These are phyloP conservation scores for Neelides folsomi DNA, from an alignment of 2,888 invertebrate species.

Conservation along the genomic window DNA sequence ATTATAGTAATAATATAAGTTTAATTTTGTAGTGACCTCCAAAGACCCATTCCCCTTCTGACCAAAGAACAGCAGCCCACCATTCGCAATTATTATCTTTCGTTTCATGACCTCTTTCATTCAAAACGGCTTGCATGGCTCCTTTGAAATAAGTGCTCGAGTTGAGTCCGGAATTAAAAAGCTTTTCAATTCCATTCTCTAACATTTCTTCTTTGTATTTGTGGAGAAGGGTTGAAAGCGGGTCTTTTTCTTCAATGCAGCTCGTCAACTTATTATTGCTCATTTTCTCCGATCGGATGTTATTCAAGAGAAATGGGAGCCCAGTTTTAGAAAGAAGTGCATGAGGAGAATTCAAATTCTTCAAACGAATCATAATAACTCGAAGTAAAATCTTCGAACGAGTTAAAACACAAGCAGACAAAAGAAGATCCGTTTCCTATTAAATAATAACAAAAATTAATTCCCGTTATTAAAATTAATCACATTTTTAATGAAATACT, in stretches of 20 bases:
- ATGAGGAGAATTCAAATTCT: slow-evolving; percentile 10
- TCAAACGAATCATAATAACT: slow-evolving; percentile 4
- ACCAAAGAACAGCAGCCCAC: slow-evolving; percentile 30
- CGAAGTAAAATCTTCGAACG: slow-evolving; percentile 16
- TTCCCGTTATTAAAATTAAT: too few relatives aligned
- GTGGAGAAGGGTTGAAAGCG: slow-evolving; percentile 8
- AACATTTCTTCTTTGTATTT: slow-evolving; percentile 23
- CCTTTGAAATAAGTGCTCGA: slow-evolving; percentile 17
- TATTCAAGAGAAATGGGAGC: slow-evolving; percentile 9
- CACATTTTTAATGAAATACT: too few relatives aligned
- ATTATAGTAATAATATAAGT: too few relatives aligned
- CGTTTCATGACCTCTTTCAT: slow-evolving; percentile 11
- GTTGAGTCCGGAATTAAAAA: slow-evolving; percentile 20
- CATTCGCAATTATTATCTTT: slow-evolving; percentile 19
- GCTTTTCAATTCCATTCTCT: slow-evolving; percentile 13
- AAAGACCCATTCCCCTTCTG: slow-evolving; percentile 27
- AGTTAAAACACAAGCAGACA: slow-evolving; percentile 12
- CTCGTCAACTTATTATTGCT: slow-evolving; percentile 12
- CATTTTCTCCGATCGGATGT: slow-evolving; percentile 8
- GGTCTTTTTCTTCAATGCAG: slow-evolving; percentile 10
- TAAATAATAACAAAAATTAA: background rate
- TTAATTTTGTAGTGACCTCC: slow-evolving; percentile 9
- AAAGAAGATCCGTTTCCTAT: slow-evolving; percentile 13
- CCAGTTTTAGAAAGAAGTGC: slow-evolving; percentile 15
- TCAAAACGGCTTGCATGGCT: slow-evolving; percentile 15